These are phyloP conservation scores for Manacus vitellinus DNA, from an alignment of 2,113 vertebrate species.

Conservation along the genomic window DNA sequence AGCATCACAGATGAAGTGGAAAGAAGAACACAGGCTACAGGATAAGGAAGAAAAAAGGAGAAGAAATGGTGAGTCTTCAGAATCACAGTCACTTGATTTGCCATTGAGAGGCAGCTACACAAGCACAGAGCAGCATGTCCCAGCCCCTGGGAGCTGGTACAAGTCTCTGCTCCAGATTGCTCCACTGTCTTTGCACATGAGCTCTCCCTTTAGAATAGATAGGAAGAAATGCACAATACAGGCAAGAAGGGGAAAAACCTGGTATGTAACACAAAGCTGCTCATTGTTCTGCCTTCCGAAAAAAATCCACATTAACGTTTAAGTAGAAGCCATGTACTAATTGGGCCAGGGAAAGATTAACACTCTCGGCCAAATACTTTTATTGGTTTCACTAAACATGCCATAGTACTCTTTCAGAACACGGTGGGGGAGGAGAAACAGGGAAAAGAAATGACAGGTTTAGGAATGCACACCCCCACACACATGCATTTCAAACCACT, in stretches of 20 bases:
- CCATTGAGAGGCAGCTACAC: neutral
- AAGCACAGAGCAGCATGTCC: neutral
- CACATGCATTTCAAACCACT: neutral
- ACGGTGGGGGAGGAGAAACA: neutral
- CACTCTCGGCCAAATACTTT: constrained; percentile 33
- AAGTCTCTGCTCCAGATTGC: neutral
- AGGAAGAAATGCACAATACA: constrained; percentile 53
- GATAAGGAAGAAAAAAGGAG: constrained; percentile 48
- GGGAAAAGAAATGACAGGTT: constrained; percentile 18
- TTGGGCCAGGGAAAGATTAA: constrained; percentile 41
- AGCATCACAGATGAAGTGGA: constrained; percentile 1
- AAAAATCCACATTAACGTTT: neutral
- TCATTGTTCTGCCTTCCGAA: constrained; percentile 11
- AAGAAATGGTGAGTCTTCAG: constrained; percentile 44
- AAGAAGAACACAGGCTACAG: constrained; percentile 1
- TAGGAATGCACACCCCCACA: neutral
- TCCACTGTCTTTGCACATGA: neutral
- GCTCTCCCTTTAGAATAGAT: constrained; percentile 53
- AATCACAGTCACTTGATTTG: constrained; percentile 36
- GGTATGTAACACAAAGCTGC: constrained; percentile 6
- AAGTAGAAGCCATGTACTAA: constrained; percentile 31
- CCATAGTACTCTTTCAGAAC: neutral
- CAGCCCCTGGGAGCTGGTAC: neutral
- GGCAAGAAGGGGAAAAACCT: constrained; percentile 32
- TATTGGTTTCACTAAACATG: constrained; percentile 42